Base-by-base conservation (phyloP, 2,113 vertebrate genomes). In the Hirundichthys speculiger region DNA sequence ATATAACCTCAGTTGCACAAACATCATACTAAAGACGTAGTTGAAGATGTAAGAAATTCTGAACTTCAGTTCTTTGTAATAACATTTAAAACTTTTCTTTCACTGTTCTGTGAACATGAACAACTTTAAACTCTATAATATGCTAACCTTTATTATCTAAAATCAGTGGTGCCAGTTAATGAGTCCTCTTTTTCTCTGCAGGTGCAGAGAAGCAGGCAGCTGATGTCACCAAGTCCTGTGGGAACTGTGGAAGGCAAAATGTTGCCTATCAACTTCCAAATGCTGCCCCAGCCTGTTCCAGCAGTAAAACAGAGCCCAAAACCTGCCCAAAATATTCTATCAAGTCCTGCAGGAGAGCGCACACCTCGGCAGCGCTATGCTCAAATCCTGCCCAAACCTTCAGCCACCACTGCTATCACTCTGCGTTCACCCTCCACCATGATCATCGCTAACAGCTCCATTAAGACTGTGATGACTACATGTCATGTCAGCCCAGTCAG, bases 331-430 rank as follows among this genome's bases (percentile, higher is more conserved):
- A 97, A 94, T 0, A 82, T 96, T 62, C 90, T 95, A 0, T 90
- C 94, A 66, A 95, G 94, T 79, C 94, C 95, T 0, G 91, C 92
- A 3, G 94, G 94, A 13, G 97, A 99, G 73, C 96, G 97, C 74
- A 92, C 92, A 51, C 93, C 94, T 55, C 94, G 97, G 16, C 96
- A 97, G 81, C 96, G 98, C 40, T 99, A 99, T 30, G 91, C 94
- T 0, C 98, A 99, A 87, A 99, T 99, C 86, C 80, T 99, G 39
- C 97, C 98, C 63, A 99, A 99, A 84, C 98, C 98, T 74, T 91
- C 93, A 22, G 92, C 91, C 75, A 94, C 92, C 70, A 94, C 92
- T 64, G 90, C 95, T 3, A 93, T 99, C 85, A 87, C 96, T 54
- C 91, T 99, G 80, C 94, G 93, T 68, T 98, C 98, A 9, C 97